Conservation (phyloP, 2,113 vertebrate genomes). For the Larimichthys polyactis region DNA sequence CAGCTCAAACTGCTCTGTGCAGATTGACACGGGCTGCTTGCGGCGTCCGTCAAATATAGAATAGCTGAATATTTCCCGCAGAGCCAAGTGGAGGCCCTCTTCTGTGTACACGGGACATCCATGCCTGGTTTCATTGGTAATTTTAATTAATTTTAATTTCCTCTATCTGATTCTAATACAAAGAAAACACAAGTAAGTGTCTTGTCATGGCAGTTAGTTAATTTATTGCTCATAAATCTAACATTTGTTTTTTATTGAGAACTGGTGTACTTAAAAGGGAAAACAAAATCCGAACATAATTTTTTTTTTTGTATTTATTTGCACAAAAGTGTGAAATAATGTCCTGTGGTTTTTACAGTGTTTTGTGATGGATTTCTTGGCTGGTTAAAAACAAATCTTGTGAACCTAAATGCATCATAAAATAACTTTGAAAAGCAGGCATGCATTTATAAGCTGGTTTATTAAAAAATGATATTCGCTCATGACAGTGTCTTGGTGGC, state of each 20-base stretch:
- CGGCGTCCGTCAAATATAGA: too few relatives aligned
- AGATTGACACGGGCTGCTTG: too few relatives aligned
- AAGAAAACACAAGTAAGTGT: not conserved
- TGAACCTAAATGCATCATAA: not conserved
- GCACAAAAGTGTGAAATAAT: too few relatives aligned
- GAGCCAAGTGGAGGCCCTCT: too few relatives aligned
- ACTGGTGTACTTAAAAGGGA: too few relatives aligned
- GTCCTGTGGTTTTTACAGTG: not conserved
- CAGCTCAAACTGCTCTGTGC: too few relatives aligned
- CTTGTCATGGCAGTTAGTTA: too few relatives aligned
- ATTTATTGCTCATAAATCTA: not conserved
- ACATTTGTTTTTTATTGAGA: not conserved
- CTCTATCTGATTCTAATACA: not conserved
- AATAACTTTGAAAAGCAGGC: not conserved
- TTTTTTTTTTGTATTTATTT: too few relatives aligned
- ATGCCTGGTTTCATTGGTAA: too few relatives aligned
- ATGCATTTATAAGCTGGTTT: conserved; percentile 5
- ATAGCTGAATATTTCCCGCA: too few relatives aligned
- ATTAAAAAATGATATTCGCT: not conserved
- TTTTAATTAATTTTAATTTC: not conserved
- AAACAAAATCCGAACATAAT: too few relatives aligned
- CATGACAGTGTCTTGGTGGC: conserved; percentile 1
- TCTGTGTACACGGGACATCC: too few relatives aligned
- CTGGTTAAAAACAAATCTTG: not conserved
- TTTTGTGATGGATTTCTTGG: not conserved